phyloP scores from a whole-genome alignment of 2,113 vertebrate genomes.

The Siphamia tubifer region DNA sequence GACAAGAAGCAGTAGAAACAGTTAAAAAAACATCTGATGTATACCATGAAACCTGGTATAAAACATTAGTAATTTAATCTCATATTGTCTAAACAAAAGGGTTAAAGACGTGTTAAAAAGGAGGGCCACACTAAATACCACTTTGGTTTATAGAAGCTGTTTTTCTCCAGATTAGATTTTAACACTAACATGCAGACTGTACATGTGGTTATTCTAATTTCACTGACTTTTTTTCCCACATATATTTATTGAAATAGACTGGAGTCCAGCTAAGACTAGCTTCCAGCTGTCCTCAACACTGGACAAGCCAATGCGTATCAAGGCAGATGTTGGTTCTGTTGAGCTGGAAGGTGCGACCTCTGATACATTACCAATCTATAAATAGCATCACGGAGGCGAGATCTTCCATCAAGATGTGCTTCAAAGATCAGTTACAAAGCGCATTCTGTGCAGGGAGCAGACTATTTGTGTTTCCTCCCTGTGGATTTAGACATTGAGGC shows the following conservation, averaged over 20 bases:
- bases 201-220: too few species aligned
- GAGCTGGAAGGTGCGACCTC: conserved; percentile 70
- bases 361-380: conserved; percentile 75
- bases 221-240: too few species aligned
- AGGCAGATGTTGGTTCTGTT: conserved; percentile 71
- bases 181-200: too few species aligned
- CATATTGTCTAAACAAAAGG: too few species aligned
- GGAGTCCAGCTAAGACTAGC: not conserved
- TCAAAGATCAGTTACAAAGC: conserved; percentile 69
- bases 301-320: conserved; percentile 42
- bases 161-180: too few species aligned
- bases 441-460: conserved; percentile 46
- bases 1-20: too few species aligned
- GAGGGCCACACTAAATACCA: too few species aligned
- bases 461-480: conserved; percentile 34
- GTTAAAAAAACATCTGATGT: too few species aligned
- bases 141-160: too few species aligned
- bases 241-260: not conserved
- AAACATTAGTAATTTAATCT: too few species aligned
- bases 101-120: too few species aligned
- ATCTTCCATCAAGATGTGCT: conserved; percentile 69
- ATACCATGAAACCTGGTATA: too few species aligned
- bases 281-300: conserved; percentile 21
- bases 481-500: conserved; percentile 23
- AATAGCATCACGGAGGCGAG: conserved; percentile 67